A percentile compares a stretch with the other conserved stretches of the same genome.
phyloP scores from a whole-genome alignment of 2,113 vertebrate genomes.

The Calyptommatus sinebrachiatus region DNA sequence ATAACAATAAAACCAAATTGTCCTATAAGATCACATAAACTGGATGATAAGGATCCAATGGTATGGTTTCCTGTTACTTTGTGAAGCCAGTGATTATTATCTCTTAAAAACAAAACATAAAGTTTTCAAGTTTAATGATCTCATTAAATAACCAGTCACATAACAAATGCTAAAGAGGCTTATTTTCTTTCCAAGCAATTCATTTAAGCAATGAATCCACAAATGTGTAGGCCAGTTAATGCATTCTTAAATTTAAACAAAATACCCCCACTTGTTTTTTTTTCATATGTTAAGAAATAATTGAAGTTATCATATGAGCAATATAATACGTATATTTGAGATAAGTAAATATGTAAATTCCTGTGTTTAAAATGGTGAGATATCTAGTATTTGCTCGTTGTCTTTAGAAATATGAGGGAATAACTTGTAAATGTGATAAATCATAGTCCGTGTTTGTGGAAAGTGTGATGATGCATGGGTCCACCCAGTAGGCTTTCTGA shows the following conservation, averaged over 20 bases:
- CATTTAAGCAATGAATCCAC: neutral
- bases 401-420: no score
- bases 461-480: no score
- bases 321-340: neutral
- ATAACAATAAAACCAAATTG: slow-evolving; percentile 13
- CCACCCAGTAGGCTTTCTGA: no score
- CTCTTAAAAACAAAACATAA: neutral
- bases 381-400: no score
- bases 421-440: no score
- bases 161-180: neutral
- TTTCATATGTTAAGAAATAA: neutral
- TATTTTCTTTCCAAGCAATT: neutral
- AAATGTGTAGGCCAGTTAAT: neutral
- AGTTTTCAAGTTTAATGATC: neutral
- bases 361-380: neutral
- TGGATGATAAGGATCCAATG: slow-evolving; percentile 23
- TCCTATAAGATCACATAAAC: slow-evolving; percentile 7
- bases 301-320: neutral
- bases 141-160: slow-evolving; percentile 27
- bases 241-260: neutral
- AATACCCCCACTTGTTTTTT: neutral
- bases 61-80: slow-evolving; percentile 24
- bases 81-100: slow-evolving; percentile 12
- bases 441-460: no score
- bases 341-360: neutral